A percentile compares a stretch with the other conserved stretches of the same genome.
Evolutionary conservation across 2,888 invertebrate species (phyloP).

Genomic region (Bugula neritina): DNA sequence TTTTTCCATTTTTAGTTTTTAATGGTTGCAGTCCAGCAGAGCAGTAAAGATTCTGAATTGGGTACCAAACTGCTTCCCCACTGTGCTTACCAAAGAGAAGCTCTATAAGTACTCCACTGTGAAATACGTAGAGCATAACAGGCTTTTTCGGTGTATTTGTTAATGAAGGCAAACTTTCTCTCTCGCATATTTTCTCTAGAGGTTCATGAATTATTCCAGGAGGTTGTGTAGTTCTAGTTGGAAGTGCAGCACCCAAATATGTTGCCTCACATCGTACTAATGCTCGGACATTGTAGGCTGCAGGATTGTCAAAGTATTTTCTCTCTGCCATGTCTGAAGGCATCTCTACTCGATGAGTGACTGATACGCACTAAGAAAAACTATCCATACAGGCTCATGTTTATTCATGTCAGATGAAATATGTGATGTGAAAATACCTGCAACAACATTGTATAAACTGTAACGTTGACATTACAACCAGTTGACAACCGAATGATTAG

Average conservation of each 20-base stretch:
- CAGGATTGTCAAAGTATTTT: neutral
- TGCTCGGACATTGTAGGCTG: neutral
- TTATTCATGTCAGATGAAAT: neutral
- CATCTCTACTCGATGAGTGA: neutral
- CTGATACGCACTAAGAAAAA: neutral
- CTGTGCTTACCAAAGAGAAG: slow-evolving; percentile 17
- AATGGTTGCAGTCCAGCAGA: slow-evolving; percentile 13
- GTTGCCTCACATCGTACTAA: slow-evolving; percentile 12
- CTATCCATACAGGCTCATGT: neutral
- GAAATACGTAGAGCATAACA: neutral
- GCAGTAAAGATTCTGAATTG: slow-evolving; percentile 22
- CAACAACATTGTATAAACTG: neutral
- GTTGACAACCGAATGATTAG: no score
- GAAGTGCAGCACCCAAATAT: slow-evolving; percentile 4
- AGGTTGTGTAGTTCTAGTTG: slow-evolving; percentile 15
- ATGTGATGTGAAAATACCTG: neutral
- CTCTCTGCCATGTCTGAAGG: neutral
- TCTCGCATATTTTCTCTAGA: slow-evolving; percentile 24
- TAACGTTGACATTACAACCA: no score
- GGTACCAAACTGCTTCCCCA: slow-evolving; percentile 16
- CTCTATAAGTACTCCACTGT: slow-evolving; percentile 15
- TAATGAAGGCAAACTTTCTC: slow-evolving; percentile 8
- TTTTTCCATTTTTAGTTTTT: slow-evolving; percentile 1
- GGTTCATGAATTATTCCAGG: slow-evolving; percentile 17
- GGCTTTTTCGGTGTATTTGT: neutral